Conservation (phyloP, 2,113 vertebrate genomes). For the Pituophis catenifer region DNA sequence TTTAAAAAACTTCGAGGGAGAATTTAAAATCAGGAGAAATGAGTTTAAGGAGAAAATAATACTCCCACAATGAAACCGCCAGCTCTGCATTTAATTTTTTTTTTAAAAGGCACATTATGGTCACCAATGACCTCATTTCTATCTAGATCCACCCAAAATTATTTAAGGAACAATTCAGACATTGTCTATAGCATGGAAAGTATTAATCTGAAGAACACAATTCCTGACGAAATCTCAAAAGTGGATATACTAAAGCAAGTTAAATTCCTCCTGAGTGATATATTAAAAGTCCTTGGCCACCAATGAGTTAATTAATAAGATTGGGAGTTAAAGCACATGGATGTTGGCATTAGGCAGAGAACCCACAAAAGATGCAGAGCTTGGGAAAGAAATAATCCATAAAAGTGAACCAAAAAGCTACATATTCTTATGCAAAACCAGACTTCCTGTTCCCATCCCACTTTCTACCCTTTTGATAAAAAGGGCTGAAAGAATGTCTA, state of each 20-base stretch:
- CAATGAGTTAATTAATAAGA: conserved; percentile 38
- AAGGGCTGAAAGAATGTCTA: conserved; percentile 36
- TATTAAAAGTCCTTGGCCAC: conserved; percentile 41
- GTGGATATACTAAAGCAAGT: background rate
- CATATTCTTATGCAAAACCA: conserved; percentile 55
- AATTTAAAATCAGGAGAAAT: background rate
- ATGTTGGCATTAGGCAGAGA: conserved; percentile 49
- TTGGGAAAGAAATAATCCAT: conserved; percentile 58
- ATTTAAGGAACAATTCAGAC: background rate
- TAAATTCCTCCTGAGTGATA: conserved; percentile 6
- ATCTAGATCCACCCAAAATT: background rate
- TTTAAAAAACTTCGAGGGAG: background rate
- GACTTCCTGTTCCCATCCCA: conserved; percentile 49
- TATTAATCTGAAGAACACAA: background rate
- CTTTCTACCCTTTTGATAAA: conserved; percentile 42
- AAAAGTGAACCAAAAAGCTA: conserved; percentile 41
- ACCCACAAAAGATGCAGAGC: conserved; percentile 50
- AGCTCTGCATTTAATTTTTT: background rate
- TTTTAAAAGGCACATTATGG: background rate
- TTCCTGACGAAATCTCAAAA: background rate
- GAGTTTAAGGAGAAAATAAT: background rate
- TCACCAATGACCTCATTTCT: background rate
- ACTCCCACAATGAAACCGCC: background rate
- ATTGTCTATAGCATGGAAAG: background rate
- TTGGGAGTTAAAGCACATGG: conserved; percentile 29